Evolutionary conservation across 1,140 invertebrate species (phyloP).

Genomic region (Drosophila mayri): DNA sequence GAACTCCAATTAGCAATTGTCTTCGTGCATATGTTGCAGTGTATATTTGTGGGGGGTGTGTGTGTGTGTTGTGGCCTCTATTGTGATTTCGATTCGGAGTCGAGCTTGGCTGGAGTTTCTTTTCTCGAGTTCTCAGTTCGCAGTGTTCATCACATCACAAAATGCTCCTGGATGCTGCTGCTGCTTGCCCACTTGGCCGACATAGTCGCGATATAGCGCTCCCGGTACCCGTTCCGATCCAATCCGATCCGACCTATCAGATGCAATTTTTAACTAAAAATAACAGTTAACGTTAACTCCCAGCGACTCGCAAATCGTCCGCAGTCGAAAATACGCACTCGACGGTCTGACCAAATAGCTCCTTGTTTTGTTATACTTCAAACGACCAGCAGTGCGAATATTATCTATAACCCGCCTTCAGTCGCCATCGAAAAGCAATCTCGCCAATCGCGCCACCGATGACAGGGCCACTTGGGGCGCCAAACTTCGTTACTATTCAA

Average conservation of each 20-base stretch:
- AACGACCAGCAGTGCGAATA: conserved; percentile 69
- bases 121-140: conserved; percentile 24
- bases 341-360: conserved; percentile 69
- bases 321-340: conserved; percentile 73
- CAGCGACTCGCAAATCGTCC: conserved; percentile 58
- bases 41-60: conserved; percentile 6
- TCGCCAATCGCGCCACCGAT: conserved; percentile 19
- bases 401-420: conserved; percentile 72
- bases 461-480: conserved; percentile 19
- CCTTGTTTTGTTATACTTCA: conserved; percentile 80
- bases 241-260: conserved; percentile 52
- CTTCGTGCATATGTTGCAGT: conserved; percentile 33
- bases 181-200: conserved; percentile 33
- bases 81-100: conserved; percentile 30
- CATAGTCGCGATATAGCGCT: conserved; percentile 58
- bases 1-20: conserved; percentile 31
- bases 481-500: conserved; percentile 35
- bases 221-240: conserved; percentile 12
- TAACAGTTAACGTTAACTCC: conserved; percentile 68
- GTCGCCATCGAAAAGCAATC: conserved; percentile 25
- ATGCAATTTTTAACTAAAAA: conserved; percentile 80
- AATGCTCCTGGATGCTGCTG: conserved; percentile 43
- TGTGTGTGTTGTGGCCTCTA: conserved; percentile 26
- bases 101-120: conserved; percentile 20
- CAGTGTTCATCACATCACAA: conserved; percentile 30